phyloP scores from a whole-genome alignment of 2,888 invertebrate species.

The Macrosiphum euphorbiae region DNA sequence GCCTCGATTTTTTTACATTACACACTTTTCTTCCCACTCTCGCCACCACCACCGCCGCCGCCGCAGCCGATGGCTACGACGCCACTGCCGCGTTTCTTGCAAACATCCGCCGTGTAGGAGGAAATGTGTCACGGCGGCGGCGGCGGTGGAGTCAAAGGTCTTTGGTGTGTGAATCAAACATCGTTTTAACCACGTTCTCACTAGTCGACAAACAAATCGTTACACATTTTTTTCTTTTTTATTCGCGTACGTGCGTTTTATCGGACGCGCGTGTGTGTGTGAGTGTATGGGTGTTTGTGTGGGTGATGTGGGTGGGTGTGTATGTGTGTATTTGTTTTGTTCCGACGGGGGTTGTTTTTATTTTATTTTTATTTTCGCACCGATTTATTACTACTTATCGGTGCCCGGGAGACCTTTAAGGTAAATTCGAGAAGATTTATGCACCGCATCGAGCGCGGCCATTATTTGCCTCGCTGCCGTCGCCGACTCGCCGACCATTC shows the following conservation, averaged over 20 bases:
- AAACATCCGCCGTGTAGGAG: neutral
- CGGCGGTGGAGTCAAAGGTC: neutral
- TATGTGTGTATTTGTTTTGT: neutral
- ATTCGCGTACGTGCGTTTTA: neutral
- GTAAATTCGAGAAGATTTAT: slow-evolving; percentile 59
- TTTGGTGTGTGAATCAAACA: neutral
- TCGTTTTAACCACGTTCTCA: neutral
- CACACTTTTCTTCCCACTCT: neutral
- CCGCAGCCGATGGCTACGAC: neutral
- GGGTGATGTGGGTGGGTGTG: neutral
- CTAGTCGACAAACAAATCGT: neutral
- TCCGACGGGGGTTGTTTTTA: neutral
- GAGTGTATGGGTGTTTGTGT: neutral
- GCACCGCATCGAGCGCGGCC: neutral
- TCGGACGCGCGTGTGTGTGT: neutral
- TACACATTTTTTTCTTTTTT: neutral
- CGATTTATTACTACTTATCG: slow-evolving; percentile 60
- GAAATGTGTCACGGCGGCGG: neutral
- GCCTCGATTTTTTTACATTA: neutral
- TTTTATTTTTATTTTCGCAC: neutral
- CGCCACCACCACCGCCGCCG: neutral
- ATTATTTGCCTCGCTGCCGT: neutral
- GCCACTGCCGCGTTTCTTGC: neutral
- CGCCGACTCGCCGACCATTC: neutral
- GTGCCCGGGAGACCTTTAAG: slow-evolving; percentile 16